Evolutionary conservation across 2,113 vertebrate species (phyloP).

Genomic region (Nesoenas mayeri): DNA sequence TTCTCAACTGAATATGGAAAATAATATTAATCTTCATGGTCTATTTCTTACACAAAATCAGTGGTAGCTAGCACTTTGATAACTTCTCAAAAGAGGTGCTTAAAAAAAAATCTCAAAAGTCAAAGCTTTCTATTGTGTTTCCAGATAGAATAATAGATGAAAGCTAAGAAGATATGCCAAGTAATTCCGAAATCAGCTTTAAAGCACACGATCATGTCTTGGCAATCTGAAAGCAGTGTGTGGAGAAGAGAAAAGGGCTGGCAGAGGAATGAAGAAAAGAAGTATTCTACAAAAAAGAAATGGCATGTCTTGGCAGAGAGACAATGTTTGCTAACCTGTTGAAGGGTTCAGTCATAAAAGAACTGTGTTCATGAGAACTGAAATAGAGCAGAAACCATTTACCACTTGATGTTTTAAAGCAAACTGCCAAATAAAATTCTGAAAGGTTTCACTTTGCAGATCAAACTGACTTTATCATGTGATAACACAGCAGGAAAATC

Average conservation of each 20-base stretch:
- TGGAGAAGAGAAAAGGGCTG: conserved; percentile 47
- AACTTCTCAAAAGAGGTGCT: conserved; percentile 7
- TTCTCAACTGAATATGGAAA: not conserved
- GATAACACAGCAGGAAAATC: conserved; percentile 66
- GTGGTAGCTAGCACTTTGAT: conserved; percentile 11
- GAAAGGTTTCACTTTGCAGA: conserved; percentile 69
- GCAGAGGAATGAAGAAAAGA: conserved; percentile 62
- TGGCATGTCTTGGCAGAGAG: conserved; percentile 59
- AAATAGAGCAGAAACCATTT: conserved; percentile 60
- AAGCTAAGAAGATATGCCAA: conserved; percentile 64
- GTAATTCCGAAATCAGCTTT: conserved; percentile 64
- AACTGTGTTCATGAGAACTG: conserved; percentile 64
- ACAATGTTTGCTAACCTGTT: conserved; percentile 70
- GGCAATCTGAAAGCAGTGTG: conserved; percentile 56
- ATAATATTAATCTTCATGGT: not conserved
- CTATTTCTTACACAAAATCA: conserved; percentile 17
- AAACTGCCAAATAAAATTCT: conserved; percentile 71
- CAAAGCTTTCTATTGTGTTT: conserved; percentile 58
- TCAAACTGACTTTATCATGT: conserved; percentile 64
- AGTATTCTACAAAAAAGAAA: conserved; percentile 66
- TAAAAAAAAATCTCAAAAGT: conserved; percentile 20
- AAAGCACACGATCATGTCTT: conserved; percentile 65
- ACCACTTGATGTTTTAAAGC: conserved; percentile 65
- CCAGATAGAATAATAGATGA: conserved; percentile 65
- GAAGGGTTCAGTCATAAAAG: conserved; percentile 55